Percentiles rank a stretch among this genome's conserved stretches.
Conservation (phyloP, 2,888 invertebrate species). For the Sepiola atlantica region DNA sequence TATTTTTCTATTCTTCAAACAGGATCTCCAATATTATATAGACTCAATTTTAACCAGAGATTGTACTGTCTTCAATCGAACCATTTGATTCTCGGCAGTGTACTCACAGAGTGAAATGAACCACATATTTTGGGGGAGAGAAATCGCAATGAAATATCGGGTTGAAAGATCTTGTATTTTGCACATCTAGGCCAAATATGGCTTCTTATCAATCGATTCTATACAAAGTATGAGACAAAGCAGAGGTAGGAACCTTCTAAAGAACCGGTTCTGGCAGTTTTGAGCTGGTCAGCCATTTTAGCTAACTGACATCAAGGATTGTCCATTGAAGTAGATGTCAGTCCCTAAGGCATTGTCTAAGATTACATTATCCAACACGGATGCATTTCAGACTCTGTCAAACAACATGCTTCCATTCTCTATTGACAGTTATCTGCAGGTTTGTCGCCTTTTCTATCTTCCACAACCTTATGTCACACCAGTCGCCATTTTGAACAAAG, state of each 20-base stretch:
- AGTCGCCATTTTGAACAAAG: background rate
- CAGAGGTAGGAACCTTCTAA: background rate
- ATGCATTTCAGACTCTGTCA: slow-evolving; percentile 6
- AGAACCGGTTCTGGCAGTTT: background rate
- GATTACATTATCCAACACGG: background rate
- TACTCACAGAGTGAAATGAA: background rate
- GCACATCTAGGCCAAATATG: background rate
- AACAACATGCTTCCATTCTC: background rate
- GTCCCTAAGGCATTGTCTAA: background rate
- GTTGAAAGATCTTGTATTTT: background rate
- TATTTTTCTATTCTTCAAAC: no score
- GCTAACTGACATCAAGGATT: background rate
- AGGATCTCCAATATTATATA: no score
- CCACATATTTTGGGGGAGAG: no score
- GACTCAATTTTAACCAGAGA: no score
- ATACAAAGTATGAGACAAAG: background rate
- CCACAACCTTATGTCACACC: background rate
- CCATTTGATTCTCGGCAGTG: no score
- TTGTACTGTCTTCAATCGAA: no score
- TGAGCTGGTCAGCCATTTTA: background rate
- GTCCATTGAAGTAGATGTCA: background rate
- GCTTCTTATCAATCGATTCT: background rate
- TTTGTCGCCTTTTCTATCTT: background rate
- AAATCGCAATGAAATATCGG: background rate
- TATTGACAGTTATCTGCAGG: background rate